These are phyloP conservation scores for Cranoglanis bouderius DNA, from an alignment of 2,113 vertebrate genomes.

Conservation along the genomic window DNA sequence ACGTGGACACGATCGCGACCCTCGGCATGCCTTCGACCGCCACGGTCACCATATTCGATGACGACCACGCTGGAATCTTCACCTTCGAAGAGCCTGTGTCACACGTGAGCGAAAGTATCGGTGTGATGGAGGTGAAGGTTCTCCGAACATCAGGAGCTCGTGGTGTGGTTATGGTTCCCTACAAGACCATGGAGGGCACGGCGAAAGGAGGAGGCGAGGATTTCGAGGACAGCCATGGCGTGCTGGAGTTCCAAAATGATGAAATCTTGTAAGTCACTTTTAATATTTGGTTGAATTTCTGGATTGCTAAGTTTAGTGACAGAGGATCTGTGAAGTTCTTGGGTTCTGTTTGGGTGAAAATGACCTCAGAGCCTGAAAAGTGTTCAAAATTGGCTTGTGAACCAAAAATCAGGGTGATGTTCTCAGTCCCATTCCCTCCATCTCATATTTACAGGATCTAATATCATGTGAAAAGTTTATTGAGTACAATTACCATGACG, in stretches of 20 bases:
- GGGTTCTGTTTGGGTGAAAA: neutral
- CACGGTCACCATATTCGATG: slow-evolving; percentile 95
- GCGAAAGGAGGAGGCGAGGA: slow-evolving; percentile 93
- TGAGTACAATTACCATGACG: neutral
- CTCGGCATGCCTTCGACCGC: slow-evolving; percentile 85
- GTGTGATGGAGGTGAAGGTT: slow-evolving; percentile 98
- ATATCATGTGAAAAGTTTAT: neutral
- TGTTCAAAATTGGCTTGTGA: neutral
- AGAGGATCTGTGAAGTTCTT: slow-evolving; percentile 25
- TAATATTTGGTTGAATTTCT: neutral
- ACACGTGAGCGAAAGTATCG: slow-evolving; percentile 94
- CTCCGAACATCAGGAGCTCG: slow-evolving; percentile 93
- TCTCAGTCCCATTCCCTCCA: neutral
- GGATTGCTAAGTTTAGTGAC: slow-evolving; percentile 2
- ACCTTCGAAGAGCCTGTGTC: slow-evolving; percentile 91
- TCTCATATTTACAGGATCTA: neutral
- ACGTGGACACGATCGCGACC: slow-evolving; percentile 79
- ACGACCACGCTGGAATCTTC: slow-evolving; percentile 98
- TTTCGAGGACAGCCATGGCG: slow-evolving; percentile 91
- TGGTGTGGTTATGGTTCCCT: slow-evolving; percentile 92
- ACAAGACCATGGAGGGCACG: slow-evolving; percentile 93
- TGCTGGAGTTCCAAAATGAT: slow-evolving; percentile 97
- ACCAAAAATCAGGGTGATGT: neutral
- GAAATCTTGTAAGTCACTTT: slow-evolving; percentile 94
- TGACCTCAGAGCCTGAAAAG: neutral